These are phyloP conservation scores for Laothoe populi DNA, from an alignment of 2,888 invertebrate genomes.

Conservation along the genomic window DNA sequence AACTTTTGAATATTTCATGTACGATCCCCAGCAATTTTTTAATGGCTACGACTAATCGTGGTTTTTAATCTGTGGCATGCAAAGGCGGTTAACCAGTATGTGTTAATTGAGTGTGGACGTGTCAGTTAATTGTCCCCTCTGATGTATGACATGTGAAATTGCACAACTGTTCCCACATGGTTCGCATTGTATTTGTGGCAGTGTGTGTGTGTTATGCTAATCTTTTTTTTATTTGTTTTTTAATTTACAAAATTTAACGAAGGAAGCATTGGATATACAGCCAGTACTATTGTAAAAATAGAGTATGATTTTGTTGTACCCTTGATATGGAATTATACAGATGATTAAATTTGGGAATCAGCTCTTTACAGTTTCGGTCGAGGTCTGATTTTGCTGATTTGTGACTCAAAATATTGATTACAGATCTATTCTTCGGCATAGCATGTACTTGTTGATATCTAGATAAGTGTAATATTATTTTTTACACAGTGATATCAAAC, in stretches of 20 bases:
- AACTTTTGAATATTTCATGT: not conserved
- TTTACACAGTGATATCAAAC: too few relatives aligned
- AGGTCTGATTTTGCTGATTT: too few relatives aligned
- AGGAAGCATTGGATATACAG: not conserved
- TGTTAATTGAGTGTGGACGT: slow-evolving; percentile 29
- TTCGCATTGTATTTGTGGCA: not conserved
- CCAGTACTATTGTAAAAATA: not conserved
- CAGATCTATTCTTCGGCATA: too few relatives aligned
- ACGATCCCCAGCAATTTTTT: not conserved
- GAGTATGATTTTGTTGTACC: not conserved
- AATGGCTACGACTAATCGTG: not conserved
- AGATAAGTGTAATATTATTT: too few relatives aligned
- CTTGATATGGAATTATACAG: too few relatives aligned
- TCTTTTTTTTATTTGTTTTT: not conserved
- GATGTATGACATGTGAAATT: slow-evolving; percentile 17
- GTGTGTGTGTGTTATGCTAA: not conserved
- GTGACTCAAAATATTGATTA: too few relatives aligned
- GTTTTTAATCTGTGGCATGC: slow-evolving; percentile 19
- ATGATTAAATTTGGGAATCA: too few relatives aligned
- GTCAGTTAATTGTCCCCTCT: slow-evolving; percentile 21
- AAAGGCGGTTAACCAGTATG: slow-evolving; percentile 21
- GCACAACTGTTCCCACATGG: slow-evolving; percentile 8
- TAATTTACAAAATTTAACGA: not conserved
- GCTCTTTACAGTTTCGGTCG: too few relatives aligned
- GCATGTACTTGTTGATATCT: too few relatives aligned